Conservation (phyloP, 2,888 invertebrate genomes). For the Orchesellides sinensis region DNA sequence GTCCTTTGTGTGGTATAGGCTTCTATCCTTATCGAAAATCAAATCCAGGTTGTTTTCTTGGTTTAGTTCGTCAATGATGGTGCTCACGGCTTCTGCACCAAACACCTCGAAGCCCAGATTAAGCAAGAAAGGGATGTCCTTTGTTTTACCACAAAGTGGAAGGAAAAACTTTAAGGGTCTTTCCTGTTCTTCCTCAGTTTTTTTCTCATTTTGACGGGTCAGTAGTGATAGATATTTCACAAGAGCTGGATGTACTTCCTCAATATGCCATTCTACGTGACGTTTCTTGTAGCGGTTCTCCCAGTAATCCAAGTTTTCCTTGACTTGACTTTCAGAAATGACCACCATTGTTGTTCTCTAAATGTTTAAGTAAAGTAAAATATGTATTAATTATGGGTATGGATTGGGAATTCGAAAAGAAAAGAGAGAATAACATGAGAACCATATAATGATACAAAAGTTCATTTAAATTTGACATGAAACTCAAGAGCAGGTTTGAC, state of each 20-base stretch:
- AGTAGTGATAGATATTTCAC: constrained; percentile 53
- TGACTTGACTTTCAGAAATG: not conserved
- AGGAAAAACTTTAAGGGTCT: constrained; percentile 70
- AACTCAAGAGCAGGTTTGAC: no score
- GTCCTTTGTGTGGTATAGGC: constrained; percentile 66
- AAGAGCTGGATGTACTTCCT: constrained; percentile 66
- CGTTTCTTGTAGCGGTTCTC: constrained; percentile 55
- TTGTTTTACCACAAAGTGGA: constrained; percentile 75
- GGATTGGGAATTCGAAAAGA: no score
- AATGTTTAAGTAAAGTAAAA: no score
- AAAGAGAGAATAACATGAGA: no score
- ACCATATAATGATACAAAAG: no score
- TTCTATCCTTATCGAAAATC: constrained; percentile 54
- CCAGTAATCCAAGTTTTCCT: constrained; percentile 60
- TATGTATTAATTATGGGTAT: no score
- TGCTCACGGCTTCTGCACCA: constrained; percentile 74
- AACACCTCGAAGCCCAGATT: constrained; percentile 75
- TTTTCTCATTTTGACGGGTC: not conserved
- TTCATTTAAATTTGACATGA: no score
- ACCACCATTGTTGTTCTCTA: no score
- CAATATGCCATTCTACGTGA: constrained; percentile 68
- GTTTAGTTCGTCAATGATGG: constrained; percentile 71
- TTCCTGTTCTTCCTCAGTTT: not conserved
- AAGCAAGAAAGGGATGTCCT: constrained; percentile 74
- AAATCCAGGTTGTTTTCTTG: constrained; percentile 69